Percentiles rank a stretch among this genome's conserved stretches.
Evolutionary conservation across 2,888 invertebrate genomes (phyloP).

Genomic region (Platerodrilus igneus): DNA sequence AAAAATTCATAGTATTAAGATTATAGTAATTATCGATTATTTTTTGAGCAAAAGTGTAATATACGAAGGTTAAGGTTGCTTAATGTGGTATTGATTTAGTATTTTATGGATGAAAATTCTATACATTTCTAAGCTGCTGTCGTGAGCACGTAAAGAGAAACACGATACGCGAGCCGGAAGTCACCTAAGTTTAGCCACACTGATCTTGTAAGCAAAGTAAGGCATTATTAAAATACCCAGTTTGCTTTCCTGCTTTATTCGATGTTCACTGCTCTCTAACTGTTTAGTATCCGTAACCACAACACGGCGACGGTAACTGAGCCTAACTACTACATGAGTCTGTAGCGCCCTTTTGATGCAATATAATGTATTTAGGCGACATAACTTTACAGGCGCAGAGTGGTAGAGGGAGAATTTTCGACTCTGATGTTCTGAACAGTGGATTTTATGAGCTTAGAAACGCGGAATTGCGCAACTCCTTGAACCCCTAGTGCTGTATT

Average conservation of each 20-base stretch:
- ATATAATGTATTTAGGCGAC: conserved; percentile 16
- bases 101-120: too few species aligned
- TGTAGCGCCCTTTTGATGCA: conserved; percentile 18
- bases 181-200: conserved; percentile 16
- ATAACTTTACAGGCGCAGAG: conserved; percentile 25
- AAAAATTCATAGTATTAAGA: background rate
- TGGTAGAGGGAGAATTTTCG: conserved; percentile 18
- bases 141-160: too few species aligned
- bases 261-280: conserved; percentile 15
- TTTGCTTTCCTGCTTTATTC: conserved; percentile 10
- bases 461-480: conserved; percentile 12
- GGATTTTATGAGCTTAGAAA: too few species aligned
- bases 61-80: too few species aligned
- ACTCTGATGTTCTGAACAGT: too few species aligned
- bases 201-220: conserved; percentile 15
- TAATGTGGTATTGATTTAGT: too few species aligned
- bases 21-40: background rate
- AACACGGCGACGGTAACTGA: conserved; percentile 18
- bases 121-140: too few species aligned
- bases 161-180: conserved; percentile 12
- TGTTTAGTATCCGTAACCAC: too few species aligned
- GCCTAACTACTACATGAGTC: conserved; percentile 16
- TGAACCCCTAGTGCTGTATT: conserved; percentile 5
- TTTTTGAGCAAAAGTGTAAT: too few species aligned
- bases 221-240: conserved; percentile 17